These are phyloP conservation scores for Enteromius thamalakanensis DNA, from an alignment of 2,797 vertebrate genomes.

Conservation along the genomic window DNA sequence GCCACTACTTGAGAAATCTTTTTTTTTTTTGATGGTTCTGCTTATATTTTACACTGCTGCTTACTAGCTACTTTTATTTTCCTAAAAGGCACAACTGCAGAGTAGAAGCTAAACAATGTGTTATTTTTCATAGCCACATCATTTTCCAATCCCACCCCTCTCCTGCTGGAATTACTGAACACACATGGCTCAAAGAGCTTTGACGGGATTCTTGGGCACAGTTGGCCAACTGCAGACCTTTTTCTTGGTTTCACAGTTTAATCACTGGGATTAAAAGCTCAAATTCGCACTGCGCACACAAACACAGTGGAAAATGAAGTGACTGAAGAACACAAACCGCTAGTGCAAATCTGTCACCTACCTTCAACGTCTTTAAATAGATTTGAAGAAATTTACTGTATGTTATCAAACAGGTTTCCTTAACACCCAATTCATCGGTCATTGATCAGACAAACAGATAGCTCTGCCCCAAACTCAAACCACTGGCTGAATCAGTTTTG, in stretches of 20 bases:
- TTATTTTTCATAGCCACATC: background rate
- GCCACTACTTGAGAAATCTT: slow-evolving; percentile 15
- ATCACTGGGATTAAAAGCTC: slow-evolving; percentile 44
- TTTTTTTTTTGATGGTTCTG: background rate
- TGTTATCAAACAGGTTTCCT: slow-evolving; percentile 3
- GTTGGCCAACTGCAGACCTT: slow-evolving; percentile 28
- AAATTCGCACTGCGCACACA: slow-evolving; percentile 7
- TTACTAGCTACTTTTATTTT: slow-evolving; percentile 10
- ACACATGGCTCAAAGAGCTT: slow-evolving; percentile 1
- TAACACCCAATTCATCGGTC: background rate
- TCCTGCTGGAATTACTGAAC: slow-evolving; percentile 37
- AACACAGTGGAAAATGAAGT: slow-evolving; percentile 19
- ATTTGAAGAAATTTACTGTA: background rate
- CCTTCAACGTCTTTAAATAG: background rate
- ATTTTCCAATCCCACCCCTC: slow-evolving; percentile 8
- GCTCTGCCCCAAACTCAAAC: background rate
- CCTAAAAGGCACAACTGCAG: background rate
- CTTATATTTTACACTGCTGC: background rate
- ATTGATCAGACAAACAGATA: background rate
- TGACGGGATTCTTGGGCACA: slow-evolving; percentile 1
- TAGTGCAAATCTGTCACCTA: background rate
- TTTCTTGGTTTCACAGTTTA: slow-evolving; percentile 41
- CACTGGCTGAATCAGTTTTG: background rate
- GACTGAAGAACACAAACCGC: background rate
- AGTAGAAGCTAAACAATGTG: background rate